A percentile compares a stretch with the other conserved stretches of the same genome.
These are phyloP conservation scores for Troides aeacus DNA, from an alignment of 2,888 invertebrate species.

Conservation along the genomic window DNA sequence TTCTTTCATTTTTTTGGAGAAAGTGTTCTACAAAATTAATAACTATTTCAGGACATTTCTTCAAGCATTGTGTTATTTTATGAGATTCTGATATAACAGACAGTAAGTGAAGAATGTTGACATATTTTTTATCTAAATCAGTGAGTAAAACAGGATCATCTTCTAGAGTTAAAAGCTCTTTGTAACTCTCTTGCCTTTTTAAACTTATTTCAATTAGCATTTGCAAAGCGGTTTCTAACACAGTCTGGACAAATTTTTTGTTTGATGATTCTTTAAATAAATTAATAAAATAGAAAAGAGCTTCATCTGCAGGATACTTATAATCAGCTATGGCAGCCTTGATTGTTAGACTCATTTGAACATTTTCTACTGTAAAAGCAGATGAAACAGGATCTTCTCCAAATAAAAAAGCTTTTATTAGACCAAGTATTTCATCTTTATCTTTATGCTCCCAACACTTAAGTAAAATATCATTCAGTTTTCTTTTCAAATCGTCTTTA, in stretches of 20 bases:
- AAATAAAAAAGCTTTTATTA: conserved; percentile 52
- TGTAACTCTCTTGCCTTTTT: conserved; percentile 43
- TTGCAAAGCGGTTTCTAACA: conserved; percentile 57
- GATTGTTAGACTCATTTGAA: conserved; percentile 61
- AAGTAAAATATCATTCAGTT: conserved; percentile 58
- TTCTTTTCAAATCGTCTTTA: conserved; percentile 52
- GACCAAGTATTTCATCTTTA: conserved; percentile 41
- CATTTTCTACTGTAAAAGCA: conserved; percentile 53
- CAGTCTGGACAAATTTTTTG: conserved; percentile 42
- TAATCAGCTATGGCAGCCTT: conserved; percentile 45
- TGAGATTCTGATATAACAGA: conserved; percentile 72
- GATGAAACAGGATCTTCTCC: conserved; percentile 36
- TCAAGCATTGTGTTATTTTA: conserved; percentile 64
- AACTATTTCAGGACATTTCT: conserved; percentile 64
- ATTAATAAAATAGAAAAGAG: conserved; percentile 52
- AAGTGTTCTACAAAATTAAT: conserved; percentile 72
- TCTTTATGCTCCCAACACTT: conserved; percentile 54
- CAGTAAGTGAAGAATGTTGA: conserved; percentile 71
- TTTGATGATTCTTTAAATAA: conserved; percentile 51
- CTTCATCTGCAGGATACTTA: conserved; percentile 46
- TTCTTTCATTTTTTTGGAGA: conserved; percentile 48
- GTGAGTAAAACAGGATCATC: conserved; percentile 54
- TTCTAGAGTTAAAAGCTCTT: conserved; percentile 56
- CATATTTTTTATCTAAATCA: conserved; percentile 60
- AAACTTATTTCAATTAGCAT: conserved; percentile 52